These are phyloP conservation scores for Mustelus asterias DNA, from an alignment of 2,113 vertebrate genomes.

Conservation along the genomic window DNA sequence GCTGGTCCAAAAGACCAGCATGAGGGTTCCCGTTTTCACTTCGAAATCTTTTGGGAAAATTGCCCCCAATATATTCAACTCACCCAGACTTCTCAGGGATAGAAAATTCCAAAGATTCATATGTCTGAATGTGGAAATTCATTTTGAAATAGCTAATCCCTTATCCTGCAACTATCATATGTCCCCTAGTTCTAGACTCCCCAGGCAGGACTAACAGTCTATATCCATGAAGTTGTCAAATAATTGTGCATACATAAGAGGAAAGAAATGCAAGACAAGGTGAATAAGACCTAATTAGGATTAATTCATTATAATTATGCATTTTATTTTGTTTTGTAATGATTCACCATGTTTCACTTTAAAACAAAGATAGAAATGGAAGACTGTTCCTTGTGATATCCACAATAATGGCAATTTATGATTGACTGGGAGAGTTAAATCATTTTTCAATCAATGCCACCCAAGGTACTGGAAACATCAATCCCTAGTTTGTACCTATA, in stretches of 20 bases:
- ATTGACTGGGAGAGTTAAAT: neutral
- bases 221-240: no score
- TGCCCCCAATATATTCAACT: neutral
- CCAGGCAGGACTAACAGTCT: no score
- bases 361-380: neutral
- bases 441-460: neutral
- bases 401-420: neutral
- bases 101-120: neutral
- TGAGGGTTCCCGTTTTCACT: no score
- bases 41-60: no score
- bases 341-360: no score
- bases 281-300: neutral
- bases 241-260: neutral
- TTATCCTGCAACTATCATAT: no score
- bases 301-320: neutral
- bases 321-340: neutral
- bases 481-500: neutral
- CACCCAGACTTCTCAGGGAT: neutral
- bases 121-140: neutral
- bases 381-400: neutral
- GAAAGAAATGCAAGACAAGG: neutral
- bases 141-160: neutral
- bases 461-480: neutral
- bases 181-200: no score
- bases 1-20: no score